Evolutionary conservation across 2,113 vertebrate species (phyloP).

Genomic region (Oceanodroma tethys): DNA sequence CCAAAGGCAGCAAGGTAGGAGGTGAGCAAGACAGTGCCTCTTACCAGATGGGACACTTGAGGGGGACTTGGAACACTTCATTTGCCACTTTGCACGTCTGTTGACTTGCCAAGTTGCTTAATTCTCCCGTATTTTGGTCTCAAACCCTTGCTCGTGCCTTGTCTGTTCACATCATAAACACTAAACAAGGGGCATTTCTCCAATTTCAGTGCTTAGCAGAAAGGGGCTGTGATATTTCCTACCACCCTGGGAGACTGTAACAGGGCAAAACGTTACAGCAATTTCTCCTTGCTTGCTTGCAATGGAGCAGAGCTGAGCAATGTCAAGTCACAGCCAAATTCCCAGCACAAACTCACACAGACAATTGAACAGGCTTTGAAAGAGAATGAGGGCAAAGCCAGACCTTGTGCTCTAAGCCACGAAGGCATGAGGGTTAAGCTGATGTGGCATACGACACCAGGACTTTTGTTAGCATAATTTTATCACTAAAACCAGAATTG

Average conservation of each 20-base stretch:
- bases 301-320: neutral
- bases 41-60: neutral
- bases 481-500: neutral
- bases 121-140: neutral
- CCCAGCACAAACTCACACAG: neutral
- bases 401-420: neutral
- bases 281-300: neutral
- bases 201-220: neutral
- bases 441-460: neutral
- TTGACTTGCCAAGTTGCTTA: neutral
- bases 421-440: neutral
- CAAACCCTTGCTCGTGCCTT: neutral
- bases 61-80: accelerated
- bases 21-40: neutral
- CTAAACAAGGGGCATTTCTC: neutral
- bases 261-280: neutral
- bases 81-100: neutral
- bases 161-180: neutral
- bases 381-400: neutral
- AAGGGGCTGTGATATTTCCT: neutral
- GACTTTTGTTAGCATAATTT: neutral
- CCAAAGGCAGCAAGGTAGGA: neutral
- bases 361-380: neutral
- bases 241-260: neutral
- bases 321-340: neutral